Evolutionary conservation across 2,888 invertebrate species (phyloP).

Genomic region (Eurois occulta): DNA sequence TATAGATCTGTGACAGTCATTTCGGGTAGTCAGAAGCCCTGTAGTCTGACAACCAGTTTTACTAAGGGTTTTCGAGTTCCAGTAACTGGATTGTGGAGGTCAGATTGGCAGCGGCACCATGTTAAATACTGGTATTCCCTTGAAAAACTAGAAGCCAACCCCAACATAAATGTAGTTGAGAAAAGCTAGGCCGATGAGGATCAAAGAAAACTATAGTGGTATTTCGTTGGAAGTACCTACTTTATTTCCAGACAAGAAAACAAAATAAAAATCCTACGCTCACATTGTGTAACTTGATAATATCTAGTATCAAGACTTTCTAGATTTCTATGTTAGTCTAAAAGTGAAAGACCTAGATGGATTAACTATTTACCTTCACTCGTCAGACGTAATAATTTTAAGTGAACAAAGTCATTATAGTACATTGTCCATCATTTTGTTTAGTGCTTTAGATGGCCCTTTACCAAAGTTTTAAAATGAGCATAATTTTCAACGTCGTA

Average conservation of each 20-base stretch:
- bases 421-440: constrained; percentile 40
- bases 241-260: constrained; percentile 8
- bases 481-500: neutral
- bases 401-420: constrained; percentile 55
- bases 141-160: neutral
- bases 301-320: constrained; percentile 48
- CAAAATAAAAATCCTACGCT: constrained; percentile 30
- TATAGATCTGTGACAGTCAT: neutral
- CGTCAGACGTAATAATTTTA: constrained; percentile 43
- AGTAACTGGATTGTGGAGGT: neutral
- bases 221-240: neutral
- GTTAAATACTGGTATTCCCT: neutral
- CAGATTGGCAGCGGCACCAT: neutral
- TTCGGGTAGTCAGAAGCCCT: neutral
- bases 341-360: constrained; percentile 55
- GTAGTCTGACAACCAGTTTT: neutral
- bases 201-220: neutral
- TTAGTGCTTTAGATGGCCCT: constrained; percentile 16
- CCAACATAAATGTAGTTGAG: neutral
- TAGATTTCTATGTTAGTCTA: constrained; percentile 42
- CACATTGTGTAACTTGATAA: constrained; percentile 48
- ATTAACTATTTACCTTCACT: constrained; percentile 43
- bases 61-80: neutral
- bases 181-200: neutral
- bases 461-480: constrained; percentile 41